Evolutionary conservation across 2,113 vertebrate genomes (phyloP).

Genomic region (Gambusia holbrooki): DNA sequence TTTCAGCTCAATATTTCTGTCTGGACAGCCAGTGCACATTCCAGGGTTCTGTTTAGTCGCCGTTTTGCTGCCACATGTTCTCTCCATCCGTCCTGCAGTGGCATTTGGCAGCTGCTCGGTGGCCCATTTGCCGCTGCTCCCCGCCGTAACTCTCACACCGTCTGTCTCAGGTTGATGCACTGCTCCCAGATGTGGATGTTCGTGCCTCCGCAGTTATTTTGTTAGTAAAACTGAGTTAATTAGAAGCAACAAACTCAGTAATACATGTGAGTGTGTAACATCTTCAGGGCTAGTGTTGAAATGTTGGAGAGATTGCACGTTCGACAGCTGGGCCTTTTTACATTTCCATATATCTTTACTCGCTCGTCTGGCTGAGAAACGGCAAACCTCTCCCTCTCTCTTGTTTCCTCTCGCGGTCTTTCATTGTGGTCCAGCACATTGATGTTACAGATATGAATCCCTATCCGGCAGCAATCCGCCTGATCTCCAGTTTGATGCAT

Average conservation of each 20-base stretch:
- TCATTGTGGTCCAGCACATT: slow-evolving; percentile 59
- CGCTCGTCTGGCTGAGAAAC: slow-evolving; percentile 35
- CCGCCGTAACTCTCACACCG: slow-evolving; percentile 23
- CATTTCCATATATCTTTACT: slow-evolving; percentile 45
- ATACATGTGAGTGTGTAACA: slow-evolving; percentile 19
- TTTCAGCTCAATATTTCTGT: background rate
- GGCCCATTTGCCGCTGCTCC: background rate
- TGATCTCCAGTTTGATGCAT: slow-evolving; percentile 59
- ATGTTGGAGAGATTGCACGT: slow-evolving; percentile 27
- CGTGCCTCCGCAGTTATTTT: slow-evolving; percentile 43
- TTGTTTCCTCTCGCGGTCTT: slow-evolving; percentile 28
- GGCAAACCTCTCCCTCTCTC: slow-evolving; percentile 15
- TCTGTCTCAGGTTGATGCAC: slow-evolving; percentile 47
- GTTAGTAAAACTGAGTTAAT: slow-evolving; percentile 63
- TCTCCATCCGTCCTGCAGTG: background rate
- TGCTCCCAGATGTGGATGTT: slow-evolving; percentile 56
- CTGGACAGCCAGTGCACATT: background rate
- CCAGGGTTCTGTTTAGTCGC: background rate
- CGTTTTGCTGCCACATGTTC: background rate
- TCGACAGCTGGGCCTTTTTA: slow-evolving; percentile 22
- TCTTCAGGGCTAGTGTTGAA: slow-evolving; percentile 38
- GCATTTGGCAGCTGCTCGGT: slow-evolving; percentile 49
- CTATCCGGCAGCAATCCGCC: slow-evolving; percentile 59
- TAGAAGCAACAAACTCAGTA: slow-evolving; percentile 24
- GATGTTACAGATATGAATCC: slow-evolving; percentile 64